phyloP scores from a whole-genome alignment of 2,113 vertebrate species.

The Lophotis ruficrista region DNA sequence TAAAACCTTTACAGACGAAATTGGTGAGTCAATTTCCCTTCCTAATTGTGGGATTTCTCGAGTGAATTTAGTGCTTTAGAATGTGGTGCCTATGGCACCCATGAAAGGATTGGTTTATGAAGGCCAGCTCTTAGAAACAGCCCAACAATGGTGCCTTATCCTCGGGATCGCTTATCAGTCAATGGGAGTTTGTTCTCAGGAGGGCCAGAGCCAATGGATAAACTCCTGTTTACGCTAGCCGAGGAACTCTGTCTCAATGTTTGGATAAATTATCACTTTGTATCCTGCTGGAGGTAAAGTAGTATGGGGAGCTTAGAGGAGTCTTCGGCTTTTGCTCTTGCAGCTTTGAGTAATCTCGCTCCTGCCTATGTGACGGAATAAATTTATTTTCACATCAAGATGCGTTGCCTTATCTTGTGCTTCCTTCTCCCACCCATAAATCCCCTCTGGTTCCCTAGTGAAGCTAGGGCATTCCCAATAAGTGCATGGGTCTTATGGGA shows the following conservation, averaged over 20 bases:
- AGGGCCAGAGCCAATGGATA: slow-evolving; percentile 62
- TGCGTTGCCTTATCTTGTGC: neutral
- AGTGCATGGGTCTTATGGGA: neutral
- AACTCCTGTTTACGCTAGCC: slow-evolving; percentile 54
- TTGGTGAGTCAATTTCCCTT: slow-evolving; percentile 25
- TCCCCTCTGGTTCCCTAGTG: neutral
- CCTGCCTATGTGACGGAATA: neutral
- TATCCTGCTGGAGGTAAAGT: slow-evolving; percentile 42
- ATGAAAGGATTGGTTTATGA: slow-evolving; percentile 67
- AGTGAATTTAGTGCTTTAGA: slow-evolving; percentile 65
- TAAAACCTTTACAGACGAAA: neutral
- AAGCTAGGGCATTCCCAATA: neutral
- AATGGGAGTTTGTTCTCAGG: slow-evolving; percentile 68
- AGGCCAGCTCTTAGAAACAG: slow-evolving; percentile 65
- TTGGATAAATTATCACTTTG: slow-evolving; percentile 65
- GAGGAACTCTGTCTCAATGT: slow-evolving; percentile 38
- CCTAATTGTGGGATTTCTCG: slow-evolving; percentile 45
- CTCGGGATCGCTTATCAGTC: slow-evolving; percentile 61
- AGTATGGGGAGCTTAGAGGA: neutral
- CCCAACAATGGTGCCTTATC: slow-evolving; percentile 67
- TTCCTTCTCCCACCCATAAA: neutral
- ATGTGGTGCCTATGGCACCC: slow-evolving; percentile 59
- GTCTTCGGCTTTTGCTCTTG: neutral
- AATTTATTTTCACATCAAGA: neutral
- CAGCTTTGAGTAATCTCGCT: neutral